Evolutionary conservation across 2,113 vertebrate species (phyloP), one percentile per base, ranked within the genome.

Genomic region (Oreochromis niloticus): DNA sequence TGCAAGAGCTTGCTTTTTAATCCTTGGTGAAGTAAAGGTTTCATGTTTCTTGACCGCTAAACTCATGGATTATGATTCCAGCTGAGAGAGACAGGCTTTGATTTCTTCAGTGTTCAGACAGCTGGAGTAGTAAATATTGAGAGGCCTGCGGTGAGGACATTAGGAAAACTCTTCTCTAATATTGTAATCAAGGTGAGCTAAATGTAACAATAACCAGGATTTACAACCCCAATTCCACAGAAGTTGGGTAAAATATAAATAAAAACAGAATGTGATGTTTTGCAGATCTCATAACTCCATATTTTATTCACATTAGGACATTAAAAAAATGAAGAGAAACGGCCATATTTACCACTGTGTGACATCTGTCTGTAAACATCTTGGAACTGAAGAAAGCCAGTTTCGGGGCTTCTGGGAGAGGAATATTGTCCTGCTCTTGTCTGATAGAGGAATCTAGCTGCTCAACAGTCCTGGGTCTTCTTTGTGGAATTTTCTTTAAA

Each of bases 31-130:
- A 87, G 46, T 43, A n/a, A 52, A 75, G 81, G 71, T 87, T 71
- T 93, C 89, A 75, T 88, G 73, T 90, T 91, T 88, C 91, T 81
- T 55, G 71, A 84, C 80, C 61, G 63, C 55, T 82, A 81, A 87
- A 89, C 75, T 48, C 36, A 34, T 6, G 71, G 56, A 88, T 88
- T 81, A 82, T 80, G 82, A 87, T 46, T 89, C 6, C 54, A 55
- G 36, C 39, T 73, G 30, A 82, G 24, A 43, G 30, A 81, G 24
- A n/a, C 12, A 9, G 80, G 6, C 55, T 54, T 11, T 11, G 54
- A 59, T 75, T 19, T 66, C 41, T 54, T 36, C 32, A 19, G 48
- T 24, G 56, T 34, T 54, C 56, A 73, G 56, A 63, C 14, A 48
- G 36, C 22, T 11, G 4, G 41, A 39, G 50, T 36, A 52, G 54